Conservation (phyloP, 1,140 invertebrate species). For the Idris sp. region DNA sequence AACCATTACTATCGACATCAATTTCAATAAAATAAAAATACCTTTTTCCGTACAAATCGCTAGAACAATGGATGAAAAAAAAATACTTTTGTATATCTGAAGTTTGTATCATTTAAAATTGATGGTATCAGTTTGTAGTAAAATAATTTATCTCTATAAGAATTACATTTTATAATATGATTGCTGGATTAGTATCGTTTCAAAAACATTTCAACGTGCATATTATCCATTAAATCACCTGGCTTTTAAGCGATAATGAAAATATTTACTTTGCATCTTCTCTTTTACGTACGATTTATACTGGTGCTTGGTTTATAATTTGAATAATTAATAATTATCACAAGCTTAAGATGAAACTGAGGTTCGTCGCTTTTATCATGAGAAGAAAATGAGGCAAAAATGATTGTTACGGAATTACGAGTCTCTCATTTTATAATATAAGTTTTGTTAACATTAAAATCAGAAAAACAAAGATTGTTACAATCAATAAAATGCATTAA, state of each 20-base stretch:
- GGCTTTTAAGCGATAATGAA: constrained; percentile 22
- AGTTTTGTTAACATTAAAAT: neutral
- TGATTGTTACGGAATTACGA: too few relatives aligned
- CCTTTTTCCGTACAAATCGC: too few relatives aligned
- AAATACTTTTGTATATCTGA: too few relatives aligned
- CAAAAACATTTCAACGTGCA: constrained; percentile 22
- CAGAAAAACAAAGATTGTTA: constrained; percentile 1
- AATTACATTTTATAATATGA: constrained; percentile 22
- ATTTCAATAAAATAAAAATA: too few relatives aligned
- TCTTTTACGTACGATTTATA: constrained; percentile 24
- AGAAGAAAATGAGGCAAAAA: constrained; percentile 15
- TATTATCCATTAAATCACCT: constrained; percentile 23
- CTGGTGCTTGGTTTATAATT: constrained; percentile 1
- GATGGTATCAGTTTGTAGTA: too few relatives aligned
- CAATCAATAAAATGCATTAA: constrained; percentile 21
- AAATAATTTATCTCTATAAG: too few relatives aligned
- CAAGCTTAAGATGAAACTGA: constrained; percentile 17
- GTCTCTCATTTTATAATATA: neutral
- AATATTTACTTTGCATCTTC: constrained; percentile 29
- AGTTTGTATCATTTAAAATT: too few relatives aligned
- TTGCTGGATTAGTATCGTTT: constrained; percentile 29
- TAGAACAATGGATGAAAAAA: too few relatives aligned
- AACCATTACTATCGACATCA: too few relatives aligned
- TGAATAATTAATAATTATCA: constrained; percentile 39
- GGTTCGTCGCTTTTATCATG: constrained; percentile 5